These are phyloP conservation scores for Hylaea fasciaria DNA, from an alignment of 2,888 invertebrate species.

Conservation along the genomic window DNA sequence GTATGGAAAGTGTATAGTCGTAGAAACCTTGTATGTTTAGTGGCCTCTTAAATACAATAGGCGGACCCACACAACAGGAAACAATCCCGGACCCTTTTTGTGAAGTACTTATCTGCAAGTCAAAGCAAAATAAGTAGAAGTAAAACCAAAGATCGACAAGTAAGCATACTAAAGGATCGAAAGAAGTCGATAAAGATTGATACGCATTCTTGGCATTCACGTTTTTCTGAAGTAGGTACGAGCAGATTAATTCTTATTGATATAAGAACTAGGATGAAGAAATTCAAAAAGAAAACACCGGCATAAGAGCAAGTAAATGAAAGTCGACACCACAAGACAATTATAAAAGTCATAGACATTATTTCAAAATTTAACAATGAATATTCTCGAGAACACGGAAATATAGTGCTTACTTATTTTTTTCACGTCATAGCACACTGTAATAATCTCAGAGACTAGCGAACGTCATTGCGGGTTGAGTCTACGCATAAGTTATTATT, in stretches of 20 bases:
- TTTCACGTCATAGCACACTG: background rate
- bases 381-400: conserved; percentile 18
- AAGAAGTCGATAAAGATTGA: too few relatives aligned
- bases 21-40: background rate
- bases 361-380: background rate
- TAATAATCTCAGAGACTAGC: background rate
- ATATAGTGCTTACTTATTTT: conserved; percentile 4
- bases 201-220: too few relatives aligned
- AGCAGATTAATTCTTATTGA: too few relatives aligned
- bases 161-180: too few relatives aligned
- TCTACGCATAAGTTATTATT: background rate
- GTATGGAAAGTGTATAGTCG: conserved; percentile 38
- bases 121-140: background rate
- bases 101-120: too few relatives aligned
- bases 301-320: too few relatives aligned
- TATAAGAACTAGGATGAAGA: too few relatives aligned
- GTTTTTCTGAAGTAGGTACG: too few relatives aligned
- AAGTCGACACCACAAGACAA: too few relatives aligned
- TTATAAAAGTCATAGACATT: background rate
- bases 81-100: conserved; percentile 1
- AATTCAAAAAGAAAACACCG: too few relatives aligned
- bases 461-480: conserved; percentile 8
- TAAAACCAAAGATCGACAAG: too few relatives aligned
- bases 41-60: background rate
- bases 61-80: conserved; percentile 17